Percentiles rank a stretch among this genome's conserved stretches.
Conservation (phyloP, 2,797 vertebrate species). For the Chelonia mydas region DNA sequence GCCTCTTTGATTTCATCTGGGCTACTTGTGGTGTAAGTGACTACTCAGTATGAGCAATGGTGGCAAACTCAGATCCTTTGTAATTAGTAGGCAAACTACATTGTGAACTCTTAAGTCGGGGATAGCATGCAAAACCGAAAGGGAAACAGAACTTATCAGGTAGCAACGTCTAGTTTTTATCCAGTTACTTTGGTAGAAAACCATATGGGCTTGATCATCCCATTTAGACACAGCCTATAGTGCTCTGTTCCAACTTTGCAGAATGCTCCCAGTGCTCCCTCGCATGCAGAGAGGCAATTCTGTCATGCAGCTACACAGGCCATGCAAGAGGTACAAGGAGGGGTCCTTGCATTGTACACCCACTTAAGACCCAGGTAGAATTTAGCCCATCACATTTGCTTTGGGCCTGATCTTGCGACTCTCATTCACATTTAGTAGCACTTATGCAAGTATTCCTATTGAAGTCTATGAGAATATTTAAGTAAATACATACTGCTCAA, state of each 20-base stretch:
- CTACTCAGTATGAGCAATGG: neutral
- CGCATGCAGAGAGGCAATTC: neutral
- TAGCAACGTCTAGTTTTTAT: neutral
- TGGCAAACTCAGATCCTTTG: neutral
- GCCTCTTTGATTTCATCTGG: fast-evolving
- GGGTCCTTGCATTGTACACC: neutral
- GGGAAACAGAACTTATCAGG: neutral
- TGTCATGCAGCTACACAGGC: neutral
- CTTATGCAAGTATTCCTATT: neutral
- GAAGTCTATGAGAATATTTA: neutral
- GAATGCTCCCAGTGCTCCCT: neutral
- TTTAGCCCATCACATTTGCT: neutral
- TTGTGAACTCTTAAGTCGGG: neutral
- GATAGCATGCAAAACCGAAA: neutral
- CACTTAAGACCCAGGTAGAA: neutral
- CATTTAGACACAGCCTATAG: neutral
- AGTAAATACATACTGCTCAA: neutral
- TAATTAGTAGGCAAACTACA: neutral
- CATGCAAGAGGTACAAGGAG: neutral
- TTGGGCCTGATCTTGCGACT: neutral
- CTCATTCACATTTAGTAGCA: neutral
- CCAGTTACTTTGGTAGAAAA: neutral
- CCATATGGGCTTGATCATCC: neutral
- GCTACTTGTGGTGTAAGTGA: neutral
- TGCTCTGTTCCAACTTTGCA: neutral